These are phyloP conservation scores for Protonibea diacanthus DNA, from an alignment of 2,797 vertebrate species.

Conservation along the genomic window DNA sequence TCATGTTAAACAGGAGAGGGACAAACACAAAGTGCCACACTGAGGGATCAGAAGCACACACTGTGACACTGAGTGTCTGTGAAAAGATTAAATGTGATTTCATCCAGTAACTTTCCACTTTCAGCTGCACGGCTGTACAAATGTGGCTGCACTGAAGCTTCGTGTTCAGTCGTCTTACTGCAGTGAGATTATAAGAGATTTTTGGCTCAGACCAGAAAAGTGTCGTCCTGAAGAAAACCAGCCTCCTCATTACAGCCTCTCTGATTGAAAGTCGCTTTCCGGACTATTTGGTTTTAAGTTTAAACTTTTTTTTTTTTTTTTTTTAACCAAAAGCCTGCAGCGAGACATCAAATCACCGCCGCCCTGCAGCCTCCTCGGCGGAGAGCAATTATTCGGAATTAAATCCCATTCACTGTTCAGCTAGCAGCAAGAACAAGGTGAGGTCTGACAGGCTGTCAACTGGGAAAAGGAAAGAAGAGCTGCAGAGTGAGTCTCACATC, in stretches of 20 bases:
- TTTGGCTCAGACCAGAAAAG: background rate
- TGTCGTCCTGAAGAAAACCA: background rate
- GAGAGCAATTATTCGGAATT: slow-evolving; percentile 61
- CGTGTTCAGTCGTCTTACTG: slow-evolving; percentile 4
- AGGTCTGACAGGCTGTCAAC: slow-evolving; percentile 56
- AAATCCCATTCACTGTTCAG: slow-evolving; percentile 47
- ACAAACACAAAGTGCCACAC: background rate
- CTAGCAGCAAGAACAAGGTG: slow-evolving; percentile 50
- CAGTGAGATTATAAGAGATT: background rate
- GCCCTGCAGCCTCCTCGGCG: slow-evolving; percentile 14
- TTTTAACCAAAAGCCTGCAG: slow-evolving; percentile 16
- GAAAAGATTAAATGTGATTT: slow-evolving; percentile 4
- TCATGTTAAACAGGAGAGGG: background rate
- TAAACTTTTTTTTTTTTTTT: slow-evolving; percentile 4
- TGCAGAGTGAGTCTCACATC: slow-evolving; percentile 27
- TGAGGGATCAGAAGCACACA: background rate
- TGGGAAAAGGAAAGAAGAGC: slow-evolving; percentile 18
- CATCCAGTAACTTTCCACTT: slow-evolving; percentile 14
- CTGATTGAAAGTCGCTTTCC: slow-evolving; percentile 22
- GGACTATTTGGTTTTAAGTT: slow-evolving; percentile 21
- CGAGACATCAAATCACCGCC: slow-evolving; percentile 16
- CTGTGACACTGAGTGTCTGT: background rate
- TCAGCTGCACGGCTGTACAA: background rate
- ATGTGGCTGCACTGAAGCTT: background rate
- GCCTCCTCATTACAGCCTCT: slow-evolving; percentile 23